Evolutionary conservation across 2,888 invertebrate genomes (phyloP), one percentile per base, ranked within the genome.

Genomic region (Scotopteryx bipunctaria): DNA sequence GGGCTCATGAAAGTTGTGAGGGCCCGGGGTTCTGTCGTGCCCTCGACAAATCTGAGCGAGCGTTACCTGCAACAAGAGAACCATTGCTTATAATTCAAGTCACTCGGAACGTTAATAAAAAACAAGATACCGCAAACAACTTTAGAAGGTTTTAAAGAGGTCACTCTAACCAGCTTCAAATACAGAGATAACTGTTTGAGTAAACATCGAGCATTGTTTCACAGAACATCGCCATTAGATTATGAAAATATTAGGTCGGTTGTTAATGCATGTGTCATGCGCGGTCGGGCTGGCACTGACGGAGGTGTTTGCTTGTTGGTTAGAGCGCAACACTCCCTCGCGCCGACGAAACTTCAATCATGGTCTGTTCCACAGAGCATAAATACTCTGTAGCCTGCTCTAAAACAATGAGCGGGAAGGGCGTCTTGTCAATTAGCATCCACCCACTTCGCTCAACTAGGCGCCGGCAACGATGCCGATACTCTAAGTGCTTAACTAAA

Each of bases 21-120:
- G 92, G 15, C 94, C 93, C 5, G 92, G 91, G 16, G 93, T 91
- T 72, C 94, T 90, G 77, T 94, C 92, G 41, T 94, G 93, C 13
- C 95, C 95, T 55, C 97, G 94, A 73, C 96, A 96, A 56, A 97
- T 93, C 71, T 96, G 96, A 55, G 96, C 94, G 63, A 97, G 89
- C 42, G 95, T 93, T 68, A 95, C 92, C 96, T 96, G 92, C 9
- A 88, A 89, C 80, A 86, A 81, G 55, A 64, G 61, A 67, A 59
- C 63, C 46, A 19, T 64, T 69, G 71, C 6, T 8, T 33, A 21
- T 57, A 75, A 69, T 67, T 65, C 60, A 63, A 67, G 62, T 65
- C 65, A 64, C 63, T 61, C 41, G 59, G 63, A 69, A 63, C 60
- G 67, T 70, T 77, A 74, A 78, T 73, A 77, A 64, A 73, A 68